Percentiles rank a stretch among this genome's conserved stretches.
Evolutionary conservation across 2,888 invertebrate species (phyloP).

Genomic region (Campoletis raptor): DNA sequence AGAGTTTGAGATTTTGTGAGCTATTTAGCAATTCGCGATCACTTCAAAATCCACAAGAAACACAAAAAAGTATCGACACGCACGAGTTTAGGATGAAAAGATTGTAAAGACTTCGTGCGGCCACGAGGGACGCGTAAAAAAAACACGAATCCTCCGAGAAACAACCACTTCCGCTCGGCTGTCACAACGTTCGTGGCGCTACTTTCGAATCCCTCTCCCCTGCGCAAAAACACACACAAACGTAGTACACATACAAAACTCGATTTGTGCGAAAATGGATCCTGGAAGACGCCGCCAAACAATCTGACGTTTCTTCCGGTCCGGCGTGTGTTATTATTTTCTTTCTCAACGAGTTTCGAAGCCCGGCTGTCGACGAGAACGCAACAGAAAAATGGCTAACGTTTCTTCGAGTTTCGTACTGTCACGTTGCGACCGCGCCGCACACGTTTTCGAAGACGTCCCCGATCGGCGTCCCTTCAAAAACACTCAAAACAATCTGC

Average conservation of each 20-base stretch:
- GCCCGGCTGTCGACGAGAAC: not conserved
- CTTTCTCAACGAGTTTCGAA: not conserved
- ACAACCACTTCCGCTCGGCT: slow-evolving; percentile 59
- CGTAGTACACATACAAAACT: not conserved
- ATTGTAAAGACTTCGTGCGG: slow-evolving; percentile 37
- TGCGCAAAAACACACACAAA: not conserved
- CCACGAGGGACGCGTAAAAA: slow-evolving; percentile 9
- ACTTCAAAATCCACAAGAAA: not conserved
- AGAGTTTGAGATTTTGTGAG: not conserved
- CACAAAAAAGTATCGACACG: not conserved
- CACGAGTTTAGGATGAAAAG: not conserved
- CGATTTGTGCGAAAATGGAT: slow-evolving; percentile 2
- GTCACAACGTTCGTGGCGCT: slow-evolving; percentile 59
- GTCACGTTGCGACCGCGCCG: slow-evolving; percentile 48
- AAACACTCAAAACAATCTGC: not conserved
- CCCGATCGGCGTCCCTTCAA: not conserved
- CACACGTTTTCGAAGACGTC: slow-evolving; percentile 22
- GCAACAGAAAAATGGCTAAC: not conserved
- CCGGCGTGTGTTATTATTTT: not conserved
- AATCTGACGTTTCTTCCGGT: slow-evolving; percentile 29
- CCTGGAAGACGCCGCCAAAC: not conserved
- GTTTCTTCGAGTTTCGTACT: slow-evolving; percentile 36
- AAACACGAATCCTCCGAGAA: slow-evolving; percentile 5
- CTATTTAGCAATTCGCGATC: not conserved
- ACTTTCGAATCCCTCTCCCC: slow-evolving; percentile 43